Evolutionary conservation across 2,797 vertebrate genomes (phyloP).

Genomic region (Anguilla anguilla): DNA sequence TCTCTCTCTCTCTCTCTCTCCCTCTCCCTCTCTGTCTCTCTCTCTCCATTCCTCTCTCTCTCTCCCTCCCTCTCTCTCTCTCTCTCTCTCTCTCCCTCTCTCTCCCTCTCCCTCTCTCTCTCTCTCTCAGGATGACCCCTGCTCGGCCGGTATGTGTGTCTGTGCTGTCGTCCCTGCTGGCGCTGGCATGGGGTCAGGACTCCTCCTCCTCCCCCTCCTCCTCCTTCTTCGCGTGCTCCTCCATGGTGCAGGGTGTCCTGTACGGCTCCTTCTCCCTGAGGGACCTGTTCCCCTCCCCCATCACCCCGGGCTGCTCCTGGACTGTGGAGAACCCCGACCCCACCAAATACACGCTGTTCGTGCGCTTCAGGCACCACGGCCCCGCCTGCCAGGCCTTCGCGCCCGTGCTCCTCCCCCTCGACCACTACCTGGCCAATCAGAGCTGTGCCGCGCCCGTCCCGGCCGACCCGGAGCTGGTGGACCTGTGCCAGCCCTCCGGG

Average conservation of each 20-base stretch:
- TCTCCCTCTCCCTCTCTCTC: background rate
- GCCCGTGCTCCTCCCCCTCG: constrained; percentile 90
- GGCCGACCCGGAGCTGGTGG: constrained; percentile 76
- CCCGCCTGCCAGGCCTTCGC: constrained; percentile 86
- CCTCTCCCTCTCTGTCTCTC: constrained; percentile 16
- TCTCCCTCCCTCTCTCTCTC: background rate
- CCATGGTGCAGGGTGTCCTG: constrained; percentile 91
- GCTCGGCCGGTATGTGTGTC: constrained; percentile 98
- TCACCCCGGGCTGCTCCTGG: constrained; percentile 91
- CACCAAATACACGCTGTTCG: constrained; percentile 96
- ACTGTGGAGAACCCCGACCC: constrained; percentile 97
- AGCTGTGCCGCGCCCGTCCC: constrained; percentile 82
- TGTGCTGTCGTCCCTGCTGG: constrained; percentile 94
- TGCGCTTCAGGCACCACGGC: constrained; percentile 90
- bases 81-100: background rate
- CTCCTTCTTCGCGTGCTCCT: constrained; percentile 74
- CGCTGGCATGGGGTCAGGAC: constrained; percentile 80
- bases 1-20: background rate
- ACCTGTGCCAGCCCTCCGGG: constrained; percentile 77
- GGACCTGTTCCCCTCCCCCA: constrained; percentile 88
- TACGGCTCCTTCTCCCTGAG: constrained; percentile 97
- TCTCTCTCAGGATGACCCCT: constrained; percentile 91
- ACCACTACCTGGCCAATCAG: constrained; percentile 93
- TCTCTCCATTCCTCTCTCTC: background rate
- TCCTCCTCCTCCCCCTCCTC: constrained; percentile 82